Evolutionary conservation across 2,113 vertebrate species (phyloP), one percentile per base, ranked within the genome.

Genomic region (Marcusenius ussheri): DNA sequence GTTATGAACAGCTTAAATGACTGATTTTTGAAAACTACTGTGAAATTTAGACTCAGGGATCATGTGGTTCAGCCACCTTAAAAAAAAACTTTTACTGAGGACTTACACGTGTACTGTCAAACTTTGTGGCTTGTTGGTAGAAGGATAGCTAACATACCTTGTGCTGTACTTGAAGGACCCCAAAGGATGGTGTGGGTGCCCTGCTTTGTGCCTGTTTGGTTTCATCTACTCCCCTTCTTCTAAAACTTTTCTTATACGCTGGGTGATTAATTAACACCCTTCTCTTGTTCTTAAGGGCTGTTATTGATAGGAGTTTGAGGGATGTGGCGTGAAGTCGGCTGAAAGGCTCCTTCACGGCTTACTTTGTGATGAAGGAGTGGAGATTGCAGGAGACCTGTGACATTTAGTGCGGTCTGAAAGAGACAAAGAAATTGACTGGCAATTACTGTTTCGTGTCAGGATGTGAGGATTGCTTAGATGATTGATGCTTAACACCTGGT

Each of bases 341-440:
- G 62, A 90, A 66, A 90, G 87, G 90, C 90, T 92, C 84, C 58
- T 49, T 56, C 21, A 83, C 10, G n/a, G 66, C 88, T 83, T 90
- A 87, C 56, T 50, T 87, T 84, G 58, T 90, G 87, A 89, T 89
- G 90, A 90, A 91, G 90, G 87, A 89, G 15, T 42, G 62, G 85
- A 92, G 91, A 88, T 89, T 90, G 89, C 66, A 87, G 49, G 47
- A 46, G 87, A 84, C 88, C 88, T 90, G 53, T 89, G 84, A 90
- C 88, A 91, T 90, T 46, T 89, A 86, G 17, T 56, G 51, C 80
- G 86, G 89, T 70, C 88, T 88, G 88, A 88, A 91, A 89, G 87
- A 85, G 90, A 62, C n/a, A 53, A 53, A 89, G 88, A 90, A 77
- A 89, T 87, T 88, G 85, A 90, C 88, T 90, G 88, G 56, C 90